Evolutionary conservation across 2,888 invertebrate genomes (phyloP), one percentile per base, ranked within the genome.

Genomic region (Pseudoips prasinana): DNA sequence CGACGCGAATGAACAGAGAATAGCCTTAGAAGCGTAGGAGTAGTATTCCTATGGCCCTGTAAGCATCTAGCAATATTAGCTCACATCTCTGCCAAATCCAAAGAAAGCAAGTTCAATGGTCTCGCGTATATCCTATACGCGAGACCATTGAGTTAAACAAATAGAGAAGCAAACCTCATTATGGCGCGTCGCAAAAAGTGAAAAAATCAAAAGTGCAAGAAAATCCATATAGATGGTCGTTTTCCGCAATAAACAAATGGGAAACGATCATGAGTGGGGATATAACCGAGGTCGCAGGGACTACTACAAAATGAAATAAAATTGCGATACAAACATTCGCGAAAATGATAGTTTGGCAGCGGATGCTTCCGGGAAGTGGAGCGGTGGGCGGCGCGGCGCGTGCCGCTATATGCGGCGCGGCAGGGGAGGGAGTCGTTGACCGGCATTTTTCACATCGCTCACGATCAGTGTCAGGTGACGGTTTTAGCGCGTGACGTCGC

Each of bases 351-450:
- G 46, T 45, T 61, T 64, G 68, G 67, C 62, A 60, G 42, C 45
- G 30, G n/a, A 9, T 29, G 44, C 60, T 72, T 69, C 73, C 71
- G 72, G 68, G 53, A 54, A 50, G 48, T 38, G 27, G 33, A 18
- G 34, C 42, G 33, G 58, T 46, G 42, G 37, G 44, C 30, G 54
- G 29, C n/a, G 37, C 11, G 42, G 39, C 29, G 47, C 45, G 43
- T 42, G 47, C 41, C 49, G 27, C 41, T 36, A 26, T 18, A 38
- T 34, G 60, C 32, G 55, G 37, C 37, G 47, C 51, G 37, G 56
- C 46, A 39, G 40, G 29, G 39, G 29, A 26, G 27, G 22, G 51
- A 53, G 73, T 71, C 73, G 62, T 39, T 57, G 72, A 72, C 72
- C 72, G 65, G 38, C 61, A 49, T 54, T 52, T 50, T 46, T 52